Evolutionary conservation across 53 echinoderm and acorn worm genomes (phyloP), one percentile per base, ranked within the genome.

Genomic region (Hippasteria phrygiana): DNA sequence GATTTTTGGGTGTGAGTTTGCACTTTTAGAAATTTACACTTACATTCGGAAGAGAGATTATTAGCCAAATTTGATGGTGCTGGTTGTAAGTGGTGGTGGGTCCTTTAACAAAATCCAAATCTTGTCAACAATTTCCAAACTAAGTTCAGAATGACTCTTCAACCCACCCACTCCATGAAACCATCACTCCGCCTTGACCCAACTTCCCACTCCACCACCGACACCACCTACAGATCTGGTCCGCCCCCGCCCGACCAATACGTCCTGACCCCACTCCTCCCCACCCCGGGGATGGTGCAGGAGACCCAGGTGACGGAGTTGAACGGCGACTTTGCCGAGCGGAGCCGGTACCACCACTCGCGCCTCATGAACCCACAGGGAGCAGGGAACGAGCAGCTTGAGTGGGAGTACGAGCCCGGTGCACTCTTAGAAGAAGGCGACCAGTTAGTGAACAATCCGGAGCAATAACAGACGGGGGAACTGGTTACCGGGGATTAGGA

Each of bases 301-400:
- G 82, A 88, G 74, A 93, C 94, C 27, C 95, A 90, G 43, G 75
- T 96, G 29, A 95, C 95, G 20, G 43, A 87, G 35, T 95, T 93
- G 80, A 95, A 93, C 53, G 87, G 89, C 31, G 97, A 96, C 77
- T 96, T 91, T 75, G 87, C 93, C 1, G 93, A 92, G 35, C 75
- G 97, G 16, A 93, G 71, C 55, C 95, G 93, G 8, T 93, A 92
- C 77, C 97, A 96, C 81, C 97, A 96, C 88, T 93, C 95, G 7
- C 93, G 92, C 55, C 54, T 93, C 86, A 90, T 96, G 87, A 90
- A 92, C 31, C 91, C 90, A 18, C 34, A 32, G 36, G 38, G 35
- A 12, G 13, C 2, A 59, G 20, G 59, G 33, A 83, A 87, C 73
- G 81, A 89, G 59, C 71, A 93, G 33, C 63, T 87, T 5, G 93